phyloP scores from a whole-genome alignment of 2,113 vertebrate species.

The Lophura nycthemera region DNA sequence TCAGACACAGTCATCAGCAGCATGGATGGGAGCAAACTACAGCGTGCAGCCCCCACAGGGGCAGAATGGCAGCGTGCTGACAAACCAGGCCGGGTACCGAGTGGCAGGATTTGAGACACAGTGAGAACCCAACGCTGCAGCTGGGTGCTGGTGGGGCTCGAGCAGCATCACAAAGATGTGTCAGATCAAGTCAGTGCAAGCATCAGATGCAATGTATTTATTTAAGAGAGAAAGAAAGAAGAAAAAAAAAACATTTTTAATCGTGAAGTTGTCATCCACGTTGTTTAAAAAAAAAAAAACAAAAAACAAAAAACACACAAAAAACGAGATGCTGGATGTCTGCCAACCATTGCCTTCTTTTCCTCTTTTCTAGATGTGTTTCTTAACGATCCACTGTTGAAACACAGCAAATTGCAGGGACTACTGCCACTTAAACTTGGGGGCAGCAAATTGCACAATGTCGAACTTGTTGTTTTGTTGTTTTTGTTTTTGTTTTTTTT shows the following conservation, averaged over 20 bases:
- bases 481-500: background rate
- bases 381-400: constrained; percentile 81
- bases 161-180: constrained; percentile 70
- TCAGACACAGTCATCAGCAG: constrained; percentile 89
- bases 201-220: constrained; percentile 85
- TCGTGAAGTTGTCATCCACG: constrained; percentile 79
- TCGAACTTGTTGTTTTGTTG: constrained; percentile 63
- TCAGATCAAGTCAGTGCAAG: constrained; percentile 82
- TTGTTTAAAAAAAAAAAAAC: constrained; percentile 82
- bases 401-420: constrained; percentile 87
- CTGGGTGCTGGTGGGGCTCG: too few species aligned
- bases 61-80: constrained; percentile 89
- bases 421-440: constrained; percentile 84
- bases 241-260: constrained; percentile 76
- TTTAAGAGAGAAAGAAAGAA: constrained; percentile 60
- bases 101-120: constrained; percentile 91
- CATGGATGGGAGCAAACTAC: constrained; percentile 89
- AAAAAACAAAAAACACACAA: constrained; percentile 72
- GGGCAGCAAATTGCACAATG: constrained; percentile 92
- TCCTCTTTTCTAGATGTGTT: constrained; percentile 74
- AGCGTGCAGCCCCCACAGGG: constrained; percentile 86
- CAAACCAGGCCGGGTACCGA: constrained; percentile 89
- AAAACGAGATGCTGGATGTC: constrained; percentile 79
- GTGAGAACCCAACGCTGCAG: constrained; percentile 79
- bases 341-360: constrained; percentile 81